Conservation (phyloP, 2,888 invertebrate genomes). For the Clivina fossor region DNA sequence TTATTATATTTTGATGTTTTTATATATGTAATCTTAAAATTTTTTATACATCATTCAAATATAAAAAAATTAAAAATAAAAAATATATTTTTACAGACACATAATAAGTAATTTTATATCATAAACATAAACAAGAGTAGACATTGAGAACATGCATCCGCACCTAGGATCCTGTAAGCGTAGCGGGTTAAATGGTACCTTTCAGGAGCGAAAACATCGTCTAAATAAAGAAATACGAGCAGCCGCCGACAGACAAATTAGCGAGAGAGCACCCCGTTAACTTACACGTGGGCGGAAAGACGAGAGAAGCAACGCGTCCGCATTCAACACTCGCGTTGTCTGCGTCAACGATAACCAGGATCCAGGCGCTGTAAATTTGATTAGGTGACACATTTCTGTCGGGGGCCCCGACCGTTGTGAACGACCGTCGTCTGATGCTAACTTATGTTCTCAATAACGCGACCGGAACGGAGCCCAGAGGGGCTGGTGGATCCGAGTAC, state of each 20-base stretch:
- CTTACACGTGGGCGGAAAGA: conserved; percentile 29
- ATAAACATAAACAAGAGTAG: too few relatives aligned
- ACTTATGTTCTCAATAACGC: conserved; percentile 49
- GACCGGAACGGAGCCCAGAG: conserved; percentile 19
- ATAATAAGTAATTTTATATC: too few relatives aligned
- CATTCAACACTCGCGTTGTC: conserved; percentile 31
- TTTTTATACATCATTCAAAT: too few relatives aligned
- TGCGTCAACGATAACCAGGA: conserved; percentile 6
- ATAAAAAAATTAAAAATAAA: too few relatives aligned
- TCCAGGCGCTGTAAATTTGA: conserved; percentile 51
- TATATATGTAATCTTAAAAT: too few relatives aligned
- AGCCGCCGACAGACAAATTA: conserved; percentile 53
- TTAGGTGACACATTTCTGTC: conserved; percentile 52
- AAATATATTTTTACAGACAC: too few relatives aligned
- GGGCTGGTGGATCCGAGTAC: not conserved
- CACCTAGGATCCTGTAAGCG: too few relatives aligned
- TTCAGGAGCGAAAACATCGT: conserved; percentile 38
- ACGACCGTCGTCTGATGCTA: conserved; percentile 47
- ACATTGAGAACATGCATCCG: too few relatives aligned
- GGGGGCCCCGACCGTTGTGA: conserved; percentile 20
- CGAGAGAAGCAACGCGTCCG: conserved; percentile 36
- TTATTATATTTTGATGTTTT: too few relatives aligned
- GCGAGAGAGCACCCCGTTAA: conserved; percentile 45
- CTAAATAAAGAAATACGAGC: conserved; percentile 54
- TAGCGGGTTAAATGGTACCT: conserved; percentile 52